These are phyloP conservation scores for Baronia brevicornis DNA, from an alignment of 2,888 invertebrate genomes.

Conservation along the genomic window DNA sequence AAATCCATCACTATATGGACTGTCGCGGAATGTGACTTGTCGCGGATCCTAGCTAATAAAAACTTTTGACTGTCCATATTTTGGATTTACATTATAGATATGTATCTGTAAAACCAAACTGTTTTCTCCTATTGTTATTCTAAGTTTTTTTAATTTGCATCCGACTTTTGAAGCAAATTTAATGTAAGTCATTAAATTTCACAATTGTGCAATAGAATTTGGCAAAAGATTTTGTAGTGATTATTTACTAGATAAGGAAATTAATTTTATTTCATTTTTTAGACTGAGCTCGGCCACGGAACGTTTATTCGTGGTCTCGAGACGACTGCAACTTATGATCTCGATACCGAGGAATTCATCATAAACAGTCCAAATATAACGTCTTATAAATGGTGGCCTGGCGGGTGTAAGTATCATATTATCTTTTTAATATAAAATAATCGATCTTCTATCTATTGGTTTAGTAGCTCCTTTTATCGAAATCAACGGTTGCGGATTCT, in stretches of 20 bases:
- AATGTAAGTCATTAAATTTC: background rate
- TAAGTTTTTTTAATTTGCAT: background rate
- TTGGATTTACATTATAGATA: no score
- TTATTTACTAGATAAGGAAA: conserved; percentile 3
- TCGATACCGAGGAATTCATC: conserved; percentile 87
- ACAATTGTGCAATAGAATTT: background rate
- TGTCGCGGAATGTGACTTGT: no score
- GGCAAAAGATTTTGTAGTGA: background rate
- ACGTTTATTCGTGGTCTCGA: conserved; percentile 94
- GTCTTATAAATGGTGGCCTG: conserved; percentile 98
- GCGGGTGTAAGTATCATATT: conserved; percentile 85
- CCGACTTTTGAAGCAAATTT: background rate
- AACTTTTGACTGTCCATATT: no score
- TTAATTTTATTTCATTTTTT: conserved; percentile 21
- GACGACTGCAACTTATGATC: conserved; percentile 94
- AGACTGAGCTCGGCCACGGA: conserved; percentile 97
- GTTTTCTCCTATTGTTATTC: no score
- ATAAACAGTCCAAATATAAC: conserved; percentile 90
- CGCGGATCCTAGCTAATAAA: no score
- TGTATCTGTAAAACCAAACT: no score
- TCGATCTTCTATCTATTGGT: no score
- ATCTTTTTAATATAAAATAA: no score
- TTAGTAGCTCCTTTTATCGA: no score
- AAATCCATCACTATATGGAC: no score
- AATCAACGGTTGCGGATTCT: no score